These are phyloP conservation scores for Cossypha caffra DNA, from an alignment of 2,797 vertebrate genomes.

Conservation along the genomic window DNA sequence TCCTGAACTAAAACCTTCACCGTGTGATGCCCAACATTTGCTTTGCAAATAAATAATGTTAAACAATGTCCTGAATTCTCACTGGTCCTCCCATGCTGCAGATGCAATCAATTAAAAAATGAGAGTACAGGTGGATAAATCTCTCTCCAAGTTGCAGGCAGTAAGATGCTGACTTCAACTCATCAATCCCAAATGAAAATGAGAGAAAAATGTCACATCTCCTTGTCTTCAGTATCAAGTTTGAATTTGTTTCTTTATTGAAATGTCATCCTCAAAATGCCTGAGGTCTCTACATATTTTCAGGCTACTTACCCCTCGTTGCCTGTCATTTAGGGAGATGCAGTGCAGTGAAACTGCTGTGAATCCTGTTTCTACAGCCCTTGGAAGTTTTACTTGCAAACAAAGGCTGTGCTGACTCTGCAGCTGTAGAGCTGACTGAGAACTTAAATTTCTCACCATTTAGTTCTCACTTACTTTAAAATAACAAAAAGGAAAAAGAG, in stretches of 20 bases:
- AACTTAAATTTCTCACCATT: neutral
- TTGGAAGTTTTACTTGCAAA: neutral
- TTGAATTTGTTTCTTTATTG: neutral
- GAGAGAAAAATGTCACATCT: neutral
- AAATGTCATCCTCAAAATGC: neutral
- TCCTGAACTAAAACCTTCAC: neutral
- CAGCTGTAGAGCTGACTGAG: neutral
- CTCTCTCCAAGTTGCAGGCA: neutral
- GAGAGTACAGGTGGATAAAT: neutral
- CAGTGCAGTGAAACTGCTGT: neutral
- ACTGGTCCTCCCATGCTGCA: neutral
- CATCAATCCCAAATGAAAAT: neutral
- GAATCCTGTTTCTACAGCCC: neutral
- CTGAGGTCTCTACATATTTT: neutral
- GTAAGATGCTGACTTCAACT: neutral
- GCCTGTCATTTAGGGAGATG: neutral
- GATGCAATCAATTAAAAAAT: neutral
- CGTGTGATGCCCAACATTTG: neutral
- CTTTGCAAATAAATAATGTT: neutral
- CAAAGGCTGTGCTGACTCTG: neutral
- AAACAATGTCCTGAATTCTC: neutral
- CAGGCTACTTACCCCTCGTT: neutral
- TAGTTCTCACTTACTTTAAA: neutral
- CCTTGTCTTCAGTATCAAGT: neutral
- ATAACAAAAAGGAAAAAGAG: neutral